Evolutionary conservation across 2,113 vertebrate genomes (phyloP).

Genomic region (Ploceus nigricollis): DNA sequence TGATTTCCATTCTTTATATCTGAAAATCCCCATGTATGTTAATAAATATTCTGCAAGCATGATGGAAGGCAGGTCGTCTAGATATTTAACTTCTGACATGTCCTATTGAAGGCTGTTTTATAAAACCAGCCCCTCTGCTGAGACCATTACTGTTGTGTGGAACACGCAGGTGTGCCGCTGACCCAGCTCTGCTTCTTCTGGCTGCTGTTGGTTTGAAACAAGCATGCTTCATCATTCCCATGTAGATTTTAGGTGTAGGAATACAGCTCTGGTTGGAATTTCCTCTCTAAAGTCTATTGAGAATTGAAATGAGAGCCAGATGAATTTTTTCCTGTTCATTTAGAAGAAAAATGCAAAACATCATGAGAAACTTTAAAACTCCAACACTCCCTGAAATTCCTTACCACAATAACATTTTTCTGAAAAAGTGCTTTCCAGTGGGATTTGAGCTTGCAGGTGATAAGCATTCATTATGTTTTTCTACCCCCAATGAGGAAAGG

Average conservation of each 20-base stretch:
- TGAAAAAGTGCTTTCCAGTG: slow-evolving; percentile 4
- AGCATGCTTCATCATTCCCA: slow-evolving; percentile 22
- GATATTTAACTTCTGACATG: background rate
- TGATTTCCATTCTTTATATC: background rate
- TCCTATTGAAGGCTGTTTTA: background rate
- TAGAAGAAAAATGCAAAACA: slow-evolving; percentile 56
- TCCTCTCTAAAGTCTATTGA: slow-evolving; percentile 63
- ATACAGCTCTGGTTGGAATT: slow-evolving; percentile 67
- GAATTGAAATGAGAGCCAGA: slow-evolving; percentile 70
- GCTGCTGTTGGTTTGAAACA: slow-evolving; percentile 22
- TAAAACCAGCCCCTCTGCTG: background rate
- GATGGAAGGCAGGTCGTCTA: background rate
- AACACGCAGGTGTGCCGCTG: background rate
- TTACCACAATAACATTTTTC: background rate
- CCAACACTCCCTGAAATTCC: slow-evolving; percentile 35
- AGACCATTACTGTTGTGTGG: background rate
- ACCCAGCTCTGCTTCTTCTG: slow-evolving; percentile 16
- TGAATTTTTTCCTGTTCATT: slow-evolving; percentile 40
- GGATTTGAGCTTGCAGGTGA: slow-evolving; percentile 16
- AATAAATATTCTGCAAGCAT: background rate
- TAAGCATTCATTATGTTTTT: background rate
- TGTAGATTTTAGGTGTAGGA: slow-evolving; percentile 37
- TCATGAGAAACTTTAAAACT: slow-evolving; percentile 52
- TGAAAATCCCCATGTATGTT: background rate
- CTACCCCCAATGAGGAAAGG: background rate